A percentile compares a stretch with the other conserved stretches of the same genome.
These are phyloP conservation scores for Philhelius pedissequus DNA, from an alignment of 2,888 invertebrate species.

Conservation along the genomic window DNA sequence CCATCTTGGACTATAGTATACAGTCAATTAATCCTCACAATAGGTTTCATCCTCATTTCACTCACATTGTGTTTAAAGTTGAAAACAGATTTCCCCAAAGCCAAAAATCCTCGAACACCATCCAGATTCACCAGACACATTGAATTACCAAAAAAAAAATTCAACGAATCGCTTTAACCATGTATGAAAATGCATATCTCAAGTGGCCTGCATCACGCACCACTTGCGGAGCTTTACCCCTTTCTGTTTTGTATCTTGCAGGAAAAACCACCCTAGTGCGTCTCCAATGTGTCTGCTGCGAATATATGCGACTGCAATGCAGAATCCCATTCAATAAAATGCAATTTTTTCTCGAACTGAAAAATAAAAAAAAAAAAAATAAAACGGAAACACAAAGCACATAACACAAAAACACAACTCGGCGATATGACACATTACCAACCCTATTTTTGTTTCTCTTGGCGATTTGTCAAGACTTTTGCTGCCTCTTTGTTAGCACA, in stretches of 20 bases:
- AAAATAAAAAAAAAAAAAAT: not conserved
- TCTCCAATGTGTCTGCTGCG: conserved; percentile 38
- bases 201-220: conserved; percentile 6
- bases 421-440: conserved; percentile 15
- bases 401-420: not conserved
- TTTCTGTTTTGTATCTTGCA: not conserved
- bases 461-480: conserved; percentile 40
- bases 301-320: conserved; percentile 47
- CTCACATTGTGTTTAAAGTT: not conserved
- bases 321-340: conserved; percentile 31
- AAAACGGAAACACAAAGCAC: not conserved
- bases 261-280: not conserved
- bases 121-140: not conserved
- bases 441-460: conserved; percentile 18
- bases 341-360: not conserved
- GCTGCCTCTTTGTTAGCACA: not conserved
- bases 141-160: not conserved
- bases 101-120: not conserved
- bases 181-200: not conserved
- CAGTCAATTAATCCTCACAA: not conserved
- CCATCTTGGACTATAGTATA: not conserved
- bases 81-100: not conserved
- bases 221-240: not conserved
- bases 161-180: not conserved
- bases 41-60: no score